Base-by-base conservation (phyloP, 1,140 invertebrate genomes). In the Chrysoperla carnea region DNA sequence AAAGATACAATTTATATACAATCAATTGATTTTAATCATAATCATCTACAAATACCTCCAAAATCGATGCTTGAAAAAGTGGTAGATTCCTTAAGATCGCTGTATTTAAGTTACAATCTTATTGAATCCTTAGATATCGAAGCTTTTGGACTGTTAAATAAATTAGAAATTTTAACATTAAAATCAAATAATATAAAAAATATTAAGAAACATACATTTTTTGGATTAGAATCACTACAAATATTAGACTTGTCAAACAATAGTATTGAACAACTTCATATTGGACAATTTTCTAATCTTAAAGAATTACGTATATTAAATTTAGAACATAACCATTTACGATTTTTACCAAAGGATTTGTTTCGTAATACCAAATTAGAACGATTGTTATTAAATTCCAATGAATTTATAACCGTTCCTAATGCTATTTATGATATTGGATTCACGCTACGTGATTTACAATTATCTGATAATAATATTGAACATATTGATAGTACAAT, bases 401-500 rank as follows among this genome's bases (percentile, higher is more conserved):
- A 90, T 51, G 75, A 76, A 48, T 74, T 84, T 51, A 74, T 70
- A 6, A 65, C 76, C 6, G 72, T 83, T 53, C 81, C 78, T 0
- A 73, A 72, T 1, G 64, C 67, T 7, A 70, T 77, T 1, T 68
- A 82, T 14, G 78, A 82, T 55, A 68, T 82, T 11, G 78, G 78
- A 0, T 75, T 78, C 50, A 81, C 77, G 0, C 53, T 82, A 28
- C 62, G 81, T 40, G 73, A 74, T 51, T 64, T 90, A 36, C 75
- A 84, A 51, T 57, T 89, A 48, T 76, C 78, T 0, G 62, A 75
- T 44, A 90, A 90, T 56, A 72, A 72, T 31, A 68, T 90, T 29
- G 82, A 88, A 51, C 83, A 84, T 54, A 58, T 90, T 40, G 84
- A 87, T 54, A 78, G 77, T 15, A 84, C 78, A 13, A 81, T 84